Evolutionary conservation across 2,797 vertebrate species (phyloP).

Genomic region (Cynopterus sphinx): DNA sequence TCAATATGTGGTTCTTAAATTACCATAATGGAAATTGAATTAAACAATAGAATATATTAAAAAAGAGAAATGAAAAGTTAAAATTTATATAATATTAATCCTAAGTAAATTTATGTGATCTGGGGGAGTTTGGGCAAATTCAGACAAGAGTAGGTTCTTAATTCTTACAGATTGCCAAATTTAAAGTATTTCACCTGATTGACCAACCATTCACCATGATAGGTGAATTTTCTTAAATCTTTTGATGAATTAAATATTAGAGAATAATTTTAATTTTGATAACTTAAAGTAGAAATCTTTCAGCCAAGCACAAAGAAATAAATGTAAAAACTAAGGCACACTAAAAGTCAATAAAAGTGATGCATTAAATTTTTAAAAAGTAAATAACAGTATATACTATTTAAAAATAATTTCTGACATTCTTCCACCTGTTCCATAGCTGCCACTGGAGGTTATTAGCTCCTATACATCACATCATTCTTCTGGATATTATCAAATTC

Average conservation of each 20-base stretch:
- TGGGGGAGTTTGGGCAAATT: not conserved
- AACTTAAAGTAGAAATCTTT: constrained; percentile 2
- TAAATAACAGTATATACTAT: not conserved
- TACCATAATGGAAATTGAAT: not conserved
- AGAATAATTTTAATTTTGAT: not conserved
- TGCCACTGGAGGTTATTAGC: not conserved
- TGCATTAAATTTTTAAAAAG: not conserved
- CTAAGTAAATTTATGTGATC: not conserved
- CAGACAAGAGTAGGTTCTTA: not conserved
- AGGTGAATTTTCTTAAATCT: not conserved
- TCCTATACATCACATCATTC: not conserved
- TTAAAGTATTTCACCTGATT: not conserved
- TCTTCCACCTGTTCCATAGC: not conserved
- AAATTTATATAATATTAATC: not conserved
- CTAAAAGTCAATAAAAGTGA: not conserved
- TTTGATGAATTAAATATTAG: not conserved
- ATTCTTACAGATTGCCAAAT: not conserved
- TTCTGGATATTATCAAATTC: not conserved
- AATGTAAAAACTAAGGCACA: not conserved
- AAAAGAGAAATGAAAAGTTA: not conserved
- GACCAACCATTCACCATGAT: not conserved
- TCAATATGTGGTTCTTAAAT: not conserved
- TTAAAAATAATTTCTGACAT: not conserved
- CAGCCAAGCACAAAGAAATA: not conserved
- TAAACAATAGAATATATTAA: not conserved